phyloP scores from a whole-genome alignment of 2,888 invertebrate genomes.

The Zaprionus bogoriensis region DNA sequence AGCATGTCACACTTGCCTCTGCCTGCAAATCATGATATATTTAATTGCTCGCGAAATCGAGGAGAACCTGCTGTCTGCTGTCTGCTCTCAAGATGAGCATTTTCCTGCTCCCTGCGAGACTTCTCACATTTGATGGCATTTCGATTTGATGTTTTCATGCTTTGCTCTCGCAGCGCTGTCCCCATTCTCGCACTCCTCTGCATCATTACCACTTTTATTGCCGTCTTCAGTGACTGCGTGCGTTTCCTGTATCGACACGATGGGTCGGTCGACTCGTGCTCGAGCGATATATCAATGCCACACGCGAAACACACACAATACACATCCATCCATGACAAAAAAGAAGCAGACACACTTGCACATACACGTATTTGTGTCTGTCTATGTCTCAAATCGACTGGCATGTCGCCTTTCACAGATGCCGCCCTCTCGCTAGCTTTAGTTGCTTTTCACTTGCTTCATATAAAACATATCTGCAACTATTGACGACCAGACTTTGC shows the following conservation, averaged over 20 bases:
- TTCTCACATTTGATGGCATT: conserved; percentile 39
- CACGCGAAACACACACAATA: conserved; percentile 17
- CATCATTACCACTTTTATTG: conserved; percentile 72
- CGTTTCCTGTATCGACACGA: conserved; percentile 68
- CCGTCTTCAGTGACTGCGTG: conserved; percentile 54
- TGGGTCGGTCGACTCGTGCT: conserved; percentile 25
- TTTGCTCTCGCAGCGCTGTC: neutral
- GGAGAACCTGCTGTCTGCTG: neutral
- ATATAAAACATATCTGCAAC: conserved; percentile 35
- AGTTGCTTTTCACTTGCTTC: conserved; percentile 30
- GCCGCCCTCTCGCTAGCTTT: neutral
- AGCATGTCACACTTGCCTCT: too few relatives aligned
- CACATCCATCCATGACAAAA: conserved; percentile 9
- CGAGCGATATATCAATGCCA: conserved; percentile 62
- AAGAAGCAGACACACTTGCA: neutral
- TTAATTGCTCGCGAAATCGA: neutral
- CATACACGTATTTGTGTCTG: neutral
- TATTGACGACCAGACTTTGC: conserved; percentile 30
- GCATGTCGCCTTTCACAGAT: conserved; percentile 17
- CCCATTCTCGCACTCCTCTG: conserved; percentile 24
- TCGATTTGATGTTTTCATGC: conserved; percentile 27
- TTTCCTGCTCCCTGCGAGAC: neutral
- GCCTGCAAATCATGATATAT: conserved; percentile 11
- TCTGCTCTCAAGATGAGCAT: neutral
- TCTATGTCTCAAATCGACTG: conserved; percentile 2